Evolutionary conservation across 2,113 vertebrate genomes (phyloP), one percentile per base, ranked within the genome.

Genomic region (Zosterops lateralis): DNA sequence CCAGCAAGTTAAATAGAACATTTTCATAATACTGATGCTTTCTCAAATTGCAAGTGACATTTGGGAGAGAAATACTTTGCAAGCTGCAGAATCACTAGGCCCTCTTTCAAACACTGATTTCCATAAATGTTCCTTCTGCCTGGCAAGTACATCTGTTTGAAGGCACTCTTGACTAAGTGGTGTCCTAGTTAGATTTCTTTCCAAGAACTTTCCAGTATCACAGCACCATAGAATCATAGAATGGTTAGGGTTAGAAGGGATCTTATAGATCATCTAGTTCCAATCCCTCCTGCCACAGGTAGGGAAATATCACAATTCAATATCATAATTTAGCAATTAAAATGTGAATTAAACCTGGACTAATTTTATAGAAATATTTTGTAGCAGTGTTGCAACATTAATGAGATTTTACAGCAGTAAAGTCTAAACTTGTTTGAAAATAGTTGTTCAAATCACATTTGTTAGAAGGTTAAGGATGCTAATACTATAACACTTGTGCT

Each of bases 91-190:
- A 96, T 91, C 84, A 72, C 58, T 45, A 44, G 58, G 71, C 31
- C 48, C 26, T 76, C 53, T 90, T 91, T 91, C 65, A 90, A 80
- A 77, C 57, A 68, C 36, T 40, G 57, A 65, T 83, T 87, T 89
- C 93, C 84, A 91, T 76, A 89, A 94, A 72, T 6, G n/a, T 77
- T 95, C 71, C 62, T 82, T 62, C 83, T 78, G 84, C 70, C 79
- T 97, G 87, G 93, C 45, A 96, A 90, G 61, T 89, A 67, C 72
- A 87, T 92, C 68, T 84, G 76, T 96, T 88, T 88, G 74, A 84
- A 95, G 34, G 57, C 76, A 86, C 76, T 65, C 73, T 92, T 87
- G 74, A 72, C 67, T 88, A 94, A 92, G 72, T 60, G 83, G 36
- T 90, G 79, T 81, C 81, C 86, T 91, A 90, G 57, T 87, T 94